Conservation (phyloP, 37 sponge, comb jelly and placozoan species). For the Mnemiopsis leidyi region DNA sequence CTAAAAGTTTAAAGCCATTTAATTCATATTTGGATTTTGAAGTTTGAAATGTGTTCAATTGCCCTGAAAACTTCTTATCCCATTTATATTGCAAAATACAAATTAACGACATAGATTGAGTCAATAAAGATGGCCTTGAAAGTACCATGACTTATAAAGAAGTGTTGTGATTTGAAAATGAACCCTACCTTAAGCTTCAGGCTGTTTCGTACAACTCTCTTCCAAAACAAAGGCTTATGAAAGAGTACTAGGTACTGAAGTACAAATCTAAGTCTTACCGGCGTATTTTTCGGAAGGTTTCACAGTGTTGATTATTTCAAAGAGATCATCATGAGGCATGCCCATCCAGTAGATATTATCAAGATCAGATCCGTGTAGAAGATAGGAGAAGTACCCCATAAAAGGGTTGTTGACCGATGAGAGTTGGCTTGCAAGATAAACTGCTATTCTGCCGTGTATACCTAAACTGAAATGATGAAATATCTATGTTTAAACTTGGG, state of each 20-base stretch:
- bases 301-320: slow-evolving; percentile 8
- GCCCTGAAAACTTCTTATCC: no score
- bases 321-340: slow-evolving; percentile 31
- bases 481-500: no score
- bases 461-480: not conserved
- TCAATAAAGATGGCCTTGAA: not conserved
- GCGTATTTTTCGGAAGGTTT: slow-evolving; percentile 25
- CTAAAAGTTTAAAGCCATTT: no score
- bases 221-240: no score
- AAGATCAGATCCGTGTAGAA: not conserved
- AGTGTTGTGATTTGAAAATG: no score
- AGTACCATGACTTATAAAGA: no score
- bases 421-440: not conserved
- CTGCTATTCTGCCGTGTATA: not conserved
- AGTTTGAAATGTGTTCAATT: no score
- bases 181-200: no score
- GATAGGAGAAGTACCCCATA: not conserved
- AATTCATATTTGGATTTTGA: no score
- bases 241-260: not conserved
- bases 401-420: not conserved
- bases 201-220: no score
- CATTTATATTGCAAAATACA: no score
- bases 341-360: slow-evolving; percentile 29
- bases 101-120: no score
- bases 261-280: not conserved